These are phyloP conservation scores for Hyppa rectilinea DNA, from an alignment of 2,888 invertebrate genomes.

Conservation along the genomic window DNA sequence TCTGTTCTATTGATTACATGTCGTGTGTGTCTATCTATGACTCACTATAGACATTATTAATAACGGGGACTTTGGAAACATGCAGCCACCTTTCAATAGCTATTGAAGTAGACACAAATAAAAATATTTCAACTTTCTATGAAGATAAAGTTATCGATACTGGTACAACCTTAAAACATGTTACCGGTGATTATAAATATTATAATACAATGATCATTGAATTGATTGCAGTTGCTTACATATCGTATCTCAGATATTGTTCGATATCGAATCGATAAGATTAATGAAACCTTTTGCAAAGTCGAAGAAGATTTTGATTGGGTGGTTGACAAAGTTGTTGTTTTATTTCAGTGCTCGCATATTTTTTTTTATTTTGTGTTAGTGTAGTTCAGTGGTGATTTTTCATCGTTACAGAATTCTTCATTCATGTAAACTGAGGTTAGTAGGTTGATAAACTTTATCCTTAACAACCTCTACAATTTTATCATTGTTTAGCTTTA, in stretches of 20 bases:
- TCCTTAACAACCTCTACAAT: constrained; percentile 7
- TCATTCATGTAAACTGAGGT: constrained; percentile 41
- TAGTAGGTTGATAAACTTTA: constrained; percentile 20
- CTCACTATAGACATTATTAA: constrained; percentile 41
- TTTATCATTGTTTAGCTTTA: constrained; percentile 13
- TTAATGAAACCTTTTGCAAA: constrained; percentile 58
- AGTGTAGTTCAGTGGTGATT: background rate
- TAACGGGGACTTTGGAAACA: constrained; percentile 37
- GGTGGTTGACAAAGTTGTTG: constrained; percentile 23
- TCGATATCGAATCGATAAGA: constrained; percentile 70
- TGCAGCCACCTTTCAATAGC: constrained; percentile 27
- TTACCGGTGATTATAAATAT: constrained; percentile 49
- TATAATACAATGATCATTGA: constrained; percentile 64
- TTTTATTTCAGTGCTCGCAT: constrained; percentile 7
- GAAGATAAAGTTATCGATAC: constrained; percentile 34
- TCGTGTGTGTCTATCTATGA: constrained; percentile 25
- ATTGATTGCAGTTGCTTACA: constrained; percentile 53
- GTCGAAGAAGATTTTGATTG: constrained; percentile 45
- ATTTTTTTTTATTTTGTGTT: constrained; percentile 8
- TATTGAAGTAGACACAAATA: constrained; percentile 31
- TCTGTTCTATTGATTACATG: constrained; percentile 47
- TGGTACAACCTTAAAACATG: constrained; percentile 37
- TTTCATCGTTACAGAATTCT: constrained; percentile 10
- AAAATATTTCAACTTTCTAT: constrained; percentile 46
- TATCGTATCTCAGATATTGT: constrained; percentile 56